Conservation (phyloP, 2,888 invertebrate species). For the Papilio gigon region DNA sequence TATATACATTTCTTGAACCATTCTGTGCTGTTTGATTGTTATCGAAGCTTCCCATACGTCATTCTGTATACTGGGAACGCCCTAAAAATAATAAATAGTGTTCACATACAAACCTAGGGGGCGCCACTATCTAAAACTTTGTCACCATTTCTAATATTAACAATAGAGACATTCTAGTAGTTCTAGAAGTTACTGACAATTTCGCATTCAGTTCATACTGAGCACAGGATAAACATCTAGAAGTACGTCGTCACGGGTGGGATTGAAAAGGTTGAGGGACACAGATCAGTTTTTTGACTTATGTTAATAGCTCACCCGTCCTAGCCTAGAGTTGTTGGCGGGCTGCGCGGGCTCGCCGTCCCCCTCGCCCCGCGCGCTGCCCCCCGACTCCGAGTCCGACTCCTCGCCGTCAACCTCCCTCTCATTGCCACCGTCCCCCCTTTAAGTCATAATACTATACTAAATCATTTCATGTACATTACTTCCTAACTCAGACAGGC, state of each 20-base stretch:
- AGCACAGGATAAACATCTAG: too few relatives aligned
- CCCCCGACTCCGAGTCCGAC: conserved; percentile 42
- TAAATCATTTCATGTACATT: not conserved
- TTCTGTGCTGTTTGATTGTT: conserved; percentile 84
- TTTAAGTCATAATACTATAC: not conserved
- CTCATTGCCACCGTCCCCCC: conserved; percentile 13
- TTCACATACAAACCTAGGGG: not conserved
- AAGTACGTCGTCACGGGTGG: too few relatives aligned
- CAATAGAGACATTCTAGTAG: too few relatives aligned
- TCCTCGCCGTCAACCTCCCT: conserved; percentile 37
- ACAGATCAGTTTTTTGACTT: not conserved
- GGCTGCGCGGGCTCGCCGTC: conserved; percentile 35
- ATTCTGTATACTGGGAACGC: conserved; percentile 72
- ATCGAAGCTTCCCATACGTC: conserved; percentile 87
- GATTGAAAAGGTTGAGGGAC: not conserved
- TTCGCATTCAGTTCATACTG: too few relatives aligned
- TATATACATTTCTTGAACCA: conserved; percentile 80
- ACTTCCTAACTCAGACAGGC: not conserved
- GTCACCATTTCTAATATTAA: too few relatives aligned
- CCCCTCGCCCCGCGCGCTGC: conserved; percentile 32
- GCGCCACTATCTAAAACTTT: too few relatives aligned
- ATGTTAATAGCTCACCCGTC: conserved; percentile 46
- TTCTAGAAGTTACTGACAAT: too few relatives aligned
- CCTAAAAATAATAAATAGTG: conserved; percentile 51
- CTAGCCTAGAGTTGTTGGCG: conserved; percentile 38